Base-by-base conservation (phyloP, 2,113 vertebrate species). In the Phalacrocorax brasilianus region DNA sequence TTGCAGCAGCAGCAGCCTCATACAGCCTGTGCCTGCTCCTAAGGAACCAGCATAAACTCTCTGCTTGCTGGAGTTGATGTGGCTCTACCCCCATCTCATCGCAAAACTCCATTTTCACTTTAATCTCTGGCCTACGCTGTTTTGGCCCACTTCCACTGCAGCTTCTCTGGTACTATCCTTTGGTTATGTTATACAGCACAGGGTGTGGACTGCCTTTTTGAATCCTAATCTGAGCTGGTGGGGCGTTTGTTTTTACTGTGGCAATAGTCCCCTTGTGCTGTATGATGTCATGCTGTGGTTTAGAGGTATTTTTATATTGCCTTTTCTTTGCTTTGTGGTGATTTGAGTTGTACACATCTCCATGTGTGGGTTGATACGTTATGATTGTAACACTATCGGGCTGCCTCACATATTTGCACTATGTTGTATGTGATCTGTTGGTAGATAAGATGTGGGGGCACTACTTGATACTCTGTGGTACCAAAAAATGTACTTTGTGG, bases 401-500 rank as follows among this genome's bases (percentile, higher is more conserved):
- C 26, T 12, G 47, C 14, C 19, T 33, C 0, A 2, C 20, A 21
- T n/a, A 32, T n/a, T 59, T 47, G 28, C 16, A 6, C 22, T 4
- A 13, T 2, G 19, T 28, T 32, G 14, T 12, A 28, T 1, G 6
- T 10, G 62, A 50, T 40, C 23, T 19, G 52, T 35, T 8, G 44
- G 47, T 28, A 45, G 35, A 38, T 11, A n/a, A 24, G n/a, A 9
- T 12, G 22, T 8, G 40, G 30, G 32, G 32, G 10, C 47, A 17
- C 38, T 55, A 12, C 28, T 18, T 0, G 1, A 13, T 50, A 26
- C 23, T 20, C 18, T 1, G 6, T 1, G 13, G 44, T 32, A n/a
- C 52, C 26, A 38, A 26, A 50, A 50, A 59, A 35, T 1, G 15
- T 21, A 23, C 35, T 80, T 44, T 30, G 42, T 26, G 30, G 47